Conservation (phyloP, 2,797 vertebrate genomes). For the Oryzias sinensis region DNA sequence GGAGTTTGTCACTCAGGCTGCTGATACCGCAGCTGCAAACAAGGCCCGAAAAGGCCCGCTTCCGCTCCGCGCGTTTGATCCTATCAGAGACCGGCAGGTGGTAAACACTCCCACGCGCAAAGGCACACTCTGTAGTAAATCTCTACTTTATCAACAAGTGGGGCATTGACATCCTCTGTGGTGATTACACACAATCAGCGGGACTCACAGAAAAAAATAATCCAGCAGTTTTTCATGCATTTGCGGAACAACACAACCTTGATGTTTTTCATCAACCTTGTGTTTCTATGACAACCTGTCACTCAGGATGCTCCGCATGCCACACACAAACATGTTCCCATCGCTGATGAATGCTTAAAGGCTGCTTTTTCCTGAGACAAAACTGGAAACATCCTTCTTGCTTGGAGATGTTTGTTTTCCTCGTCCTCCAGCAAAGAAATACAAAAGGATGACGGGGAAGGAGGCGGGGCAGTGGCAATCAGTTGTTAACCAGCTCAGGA, state of each 20-base stretch:
- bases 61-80: slow-evolving; percentile 48
- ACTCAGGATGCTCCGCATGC: slow-evolving; percentile 46
- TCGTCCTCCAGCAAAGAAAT: slow-evolving; percentile 1
- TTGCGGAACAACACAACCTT: slow-evolving; percentile 49
- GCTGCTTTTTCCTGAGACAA: slow-evolving; percentile 55
- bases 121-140: slow-evolving; percentile 11
- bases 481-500: not conserved
- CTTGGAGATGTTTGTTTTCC: slow-evolving; percentile 25
- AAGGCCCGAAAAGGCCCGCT: slow-evolving; percentile 22
- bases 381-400: slow-evolving; percentile 53
- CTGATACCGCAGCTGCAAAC: slow-evolving; percentile 43
- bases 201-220: slow-evolving; percentile 38
- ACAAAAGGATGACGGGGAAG: not conserved
- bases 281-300: slow-evolving; percentile 60
- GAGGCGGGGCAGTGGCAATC: not conserved
- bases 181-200: slow-evolving; percentile 46
- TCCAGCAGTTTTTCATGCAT: slow-evolving; percentile 44
- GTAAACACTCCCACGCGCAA: slow-evolving; percentile 23
- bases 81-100: slow-evolving; percentile 56
- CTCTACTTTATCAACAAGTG: slow-evolving; percentile 28
- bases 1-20: slow-evolving; percentile 33
- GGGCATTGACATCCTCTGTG: slow-evolving; percentile 40
- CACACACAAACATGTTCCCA: slow-evolving; percentile 19
- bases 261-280: slow-evolving; percentile 32
- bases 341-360: slow-evolving; percentile 62